Conservation (phyloP, 2,113 vertebrate genomes). For the Sorex fumeus region DNA sequence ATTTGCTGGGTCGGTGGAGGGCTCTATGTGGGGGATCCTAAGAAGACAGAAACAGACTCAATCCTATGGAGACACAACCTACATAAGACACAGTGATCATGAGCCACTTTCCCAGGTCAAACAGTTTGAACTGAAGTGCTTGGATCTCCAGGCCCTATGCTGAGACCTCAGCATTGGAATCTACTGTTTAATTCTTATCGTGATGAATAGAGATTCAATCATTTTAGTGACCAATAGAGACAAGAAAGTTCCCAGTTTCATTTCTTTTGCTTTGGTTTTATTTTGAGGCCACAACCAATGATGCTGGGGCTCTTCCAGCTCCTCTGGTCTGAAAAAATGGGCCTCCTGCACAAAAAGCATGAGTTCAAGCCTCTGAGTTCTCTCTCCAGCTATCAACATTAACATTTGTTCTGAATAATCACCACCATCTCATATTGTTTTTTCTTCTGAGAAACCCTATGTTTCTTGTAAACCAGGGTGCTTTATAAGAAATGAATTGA, state of each 20-base stretch:
- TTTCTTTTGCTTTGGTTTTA: too few relatives aligned
- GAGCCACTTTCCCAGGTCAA: not conserved
- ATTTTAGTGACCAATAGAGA: constrained; percentile 37
- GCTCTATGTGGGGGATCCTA: not conserved
- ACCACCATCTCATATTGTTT: constrained; percentile 48
- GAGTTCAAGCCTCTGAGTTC: too few relatives aligned
- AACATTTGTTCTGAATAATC: constrained; percentile 61
- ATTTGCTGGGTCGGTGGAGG: too few relatives aligned
- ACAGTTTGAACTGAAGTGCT: constrained; percentile 10
- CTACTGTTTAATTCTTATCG: not conserved
- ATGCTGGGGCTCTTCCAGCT: too few relatives aligned
- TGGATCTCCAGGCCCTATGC: not conserved
- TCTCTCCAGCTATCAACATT: not conserved
- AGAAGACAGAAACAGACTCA: constrained; percentile 35
- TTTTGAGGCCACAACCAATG: too few relatives aligned
- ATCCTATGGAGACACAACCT: not conserved
- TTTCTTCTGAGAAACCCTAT: constrained; percentile 1
- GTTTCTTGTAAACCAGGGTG: constrained; percentile 44
- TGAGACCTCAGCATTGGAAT: constrained; percentile 32
- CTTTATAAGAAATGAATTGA: constrained; percentile 25
- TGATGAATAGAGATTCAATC: not conserved
- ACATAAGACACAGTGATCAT: not conserved
- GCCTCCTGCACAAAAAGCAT: too few relatives aligned
- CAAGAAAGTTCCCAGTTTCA: not conserved
- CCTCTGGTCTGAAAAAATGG: too few relatives aligned